A percentile compares a stretch with the other conserved stretches of the same genome.
These are phyloP conservation scores for Labeo rohita DNA, from an alignment of 2,113 vertebrate genomes.

Conservation along the genomic window DNA sequence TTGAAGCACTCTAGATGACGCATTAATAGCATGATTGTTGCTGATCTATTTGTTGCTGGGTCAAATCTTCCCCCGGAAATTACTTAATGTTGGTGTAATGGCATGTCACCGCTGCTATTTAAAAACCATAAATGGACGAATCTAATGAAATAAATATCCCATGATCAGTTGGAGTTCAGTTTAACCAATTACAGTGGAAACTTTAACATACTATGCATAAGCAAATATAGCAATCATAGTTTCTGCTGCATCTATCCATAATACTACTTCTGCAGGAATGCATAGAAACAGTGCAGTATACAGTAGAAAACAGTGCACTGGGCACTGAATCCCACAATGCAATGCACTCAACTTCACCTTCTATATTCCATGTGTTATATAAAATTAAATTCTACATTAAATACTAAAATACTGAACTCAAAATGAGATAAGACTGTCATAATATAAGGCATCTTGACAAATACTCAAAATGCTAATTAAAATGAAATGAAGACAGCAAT, in stretches of 20 bases:
- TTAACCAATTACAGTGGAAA: neutral
- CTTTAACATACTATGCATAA: neutral
- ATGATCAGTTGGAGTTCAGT: neutral
- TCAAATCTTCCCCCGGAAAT: constrained; percentile 38
- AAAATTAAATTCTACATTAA: too few species aligned
- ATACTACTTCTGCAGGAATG: neutral
- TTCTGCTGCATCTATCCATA: neutral
- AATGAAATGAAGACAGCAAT: neutral
- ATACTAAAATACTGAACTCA: too few species aligned
- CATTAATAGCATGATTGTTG: constrained; percentile 48
- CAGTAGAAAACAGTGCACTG: neutral
- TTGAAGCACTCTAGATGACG: constrained; percentile 39
- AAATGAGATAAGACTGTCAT: neutral
- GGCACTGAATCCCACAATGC: neutral
- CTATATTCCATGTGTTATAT: neutral
- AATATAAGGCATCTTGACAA: neutral
- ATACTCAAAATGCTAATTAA: neutral
- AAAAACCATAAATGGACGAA: neutral
- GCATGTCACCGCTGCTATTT: constrained; percentile 12
- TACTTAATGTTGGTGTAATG: constrained; percentile 18
- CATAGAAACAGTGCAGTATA: neutral
- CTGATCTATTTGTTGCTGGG: constrained; percentile 47
- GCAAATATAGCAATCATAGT: neutral
- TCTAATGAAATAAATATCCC: constrained; percentile 1
- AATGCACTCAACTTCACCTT: neutral